phyloP scores from a whole-genome alignment of 2,888 invertebrate genomes.

The Neria commutata region DNA sequence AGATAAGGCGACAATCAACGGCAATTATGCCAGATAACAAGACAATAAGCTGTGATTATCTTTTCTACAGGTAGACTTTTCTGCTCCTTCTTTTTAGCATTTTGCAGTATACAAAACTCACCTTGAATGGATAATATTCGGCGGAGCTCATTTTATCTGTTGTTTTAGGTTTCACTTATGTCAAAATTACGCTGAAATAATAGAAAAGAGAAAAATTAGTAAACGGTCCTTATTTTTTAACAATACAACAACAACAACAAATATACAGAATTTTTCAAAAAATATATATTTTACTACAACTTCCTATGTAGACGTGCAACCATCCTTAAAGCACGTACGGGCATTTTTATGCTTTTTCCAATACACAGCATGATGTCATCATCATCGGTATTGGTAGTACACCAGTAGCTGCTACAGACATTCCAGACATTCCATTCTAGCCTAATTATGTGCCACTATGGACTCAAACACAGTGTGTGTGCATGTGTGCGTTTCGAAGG shows the following conservation, averaged over 20 bases:
- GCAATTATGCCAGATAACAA: too few relatives aligned
- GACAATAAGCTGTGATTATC: background rate
- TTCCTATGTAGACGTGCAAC: too few relatives aligned
- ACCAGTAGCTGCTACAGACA: background rate
- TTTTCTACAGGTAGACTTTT: background rate
- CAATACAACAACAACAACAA: background rate
- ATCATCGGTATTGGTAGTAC: background rate
- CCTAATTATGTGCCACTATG: background rate
- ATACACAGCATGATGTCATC: background rate
- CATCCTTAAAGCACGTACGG: too few relatives aligned
- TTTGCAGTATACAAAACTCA: too few relatives aligned
- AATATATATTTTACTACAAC: too few relatives aligned
- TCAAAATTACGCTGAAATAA: conserved; percentile 38
- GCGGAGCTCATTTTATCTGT: conserved; percentile 73
- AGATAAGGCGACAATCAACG: background rate
- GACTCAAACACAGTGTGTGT: background rate
- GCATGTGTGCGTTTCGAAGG: background rate
- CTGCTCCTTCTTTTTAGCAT: too few relatives aligned
- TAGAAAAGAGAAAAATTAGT: conserved; percentile 28
- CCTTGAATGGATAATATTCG: conserved; percentile 88
- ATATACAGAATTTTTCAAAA: background rate
- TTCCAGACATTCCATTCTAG: background rate
- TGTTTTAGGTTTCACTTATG: conserved; percentile 16
- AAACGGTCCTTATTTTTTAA: conserved; percentile 16
- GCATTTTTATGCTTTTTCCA: background rate